Percentiles rank a stretch among this genome's conserved stretches.
phyloP scores from a whole-genome alignment of 2,113 vertebrate genomes.

The Perccottus glenii region DNA sequence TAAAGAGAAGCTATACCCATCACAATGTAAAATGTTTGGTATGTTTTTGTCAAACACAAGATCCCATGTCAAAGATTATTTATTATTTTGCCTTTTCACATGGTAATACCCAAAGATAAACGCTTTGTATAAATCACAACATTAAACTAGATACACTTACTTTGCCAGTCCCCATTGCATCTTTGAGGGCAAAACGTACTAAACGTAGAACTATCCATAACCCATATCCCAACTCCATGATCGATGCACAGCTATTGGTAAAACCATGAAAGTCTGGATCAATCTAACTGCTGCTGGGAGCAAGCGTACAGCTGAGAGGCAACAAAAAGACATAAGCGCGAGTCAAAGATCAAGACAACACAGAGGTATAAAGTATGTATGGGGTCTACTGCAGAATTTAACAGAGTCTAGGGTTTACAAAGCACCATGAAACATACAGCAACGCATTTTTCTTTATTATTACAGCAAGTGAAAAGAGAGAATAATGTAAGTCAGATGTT shows the following conservation, averaged over 20 bases:
- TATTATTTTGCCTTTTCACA: too few species aligned
- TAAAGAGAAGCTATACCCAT: too few species aligned
- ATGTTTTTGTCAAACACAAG: too few species aligned
- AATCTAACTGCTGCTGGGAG: conserved; percentile 56
- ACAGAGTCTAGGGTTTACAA: background rate
- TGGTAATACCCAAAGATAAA: too few species aligned
- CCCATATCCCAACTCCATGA: conserved; percentile 13
- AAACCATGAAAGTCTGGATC: conserved; percentile 49
- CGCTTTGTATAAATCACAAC: too few species aligned
- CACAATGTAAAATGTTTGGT: too few species aligned
- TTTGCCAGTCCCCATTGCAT: too few species aligned
- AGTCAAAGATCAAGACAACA: background rate
- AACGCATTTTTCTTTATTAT: background rate
- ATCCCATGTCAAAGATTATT: too few species aligned
- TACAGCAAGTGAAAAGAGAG: background rate
- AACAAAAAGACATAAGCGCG: background rate
- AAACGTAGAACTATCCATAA: too few species aligned
- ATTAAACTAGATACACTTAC: too few species aligned
- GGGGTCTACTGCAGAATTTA: background rate
- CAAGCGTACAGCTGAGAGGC: conserved; percentile 3
- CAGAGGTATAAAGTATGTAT: background rate
- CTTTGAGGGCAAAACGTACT: too few species aligned
- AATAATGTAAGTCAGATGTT: conserved; percentile 6
- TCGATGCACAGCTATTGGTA: conserved; percentile 55
- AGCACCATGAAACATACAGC: background rate